Conservation (phyloP, 2,888 invertebrate species). For the Xanthorhoe spadicearia region DNA sequence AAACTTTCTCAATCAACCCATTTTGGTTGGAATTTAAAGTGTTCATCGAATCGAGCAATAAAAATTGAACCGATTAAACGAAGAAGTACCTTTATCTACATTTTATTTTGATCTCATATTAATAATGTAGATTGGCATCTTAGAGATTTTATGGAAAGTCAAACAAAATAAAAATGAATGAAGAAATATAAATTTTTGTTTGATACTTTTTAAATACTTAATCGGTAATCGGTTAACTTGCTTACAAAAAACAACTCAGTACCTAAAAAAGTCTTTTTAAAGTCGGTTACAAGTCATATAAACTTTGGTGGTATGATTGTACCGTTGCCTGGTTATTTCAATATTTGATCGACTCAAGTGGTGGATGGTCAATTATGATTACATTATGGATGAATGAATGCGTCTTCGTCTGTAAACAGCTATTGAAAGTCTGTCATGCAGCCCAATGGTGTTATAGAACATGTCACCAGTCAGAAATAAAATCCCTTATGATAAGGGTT, state of each 20-base stretch:
- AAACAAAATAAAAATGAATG: not conserved
- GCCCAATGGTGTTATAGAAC: not conserved
- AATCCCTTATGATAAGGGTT: not conserved
- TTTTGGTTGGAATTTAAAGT: constrained; percentile 37
- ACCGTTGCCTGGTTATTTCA: constrained; percentile 46
- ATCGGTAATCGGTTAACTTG: too few relatives aligned
- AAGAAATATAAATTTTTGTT: not conserved
- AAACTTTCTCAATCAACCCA: constrained; percentile 31
- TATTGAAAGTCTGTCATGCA: constrained; percentile 47
- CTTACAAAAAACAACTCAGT: too few relatives aligned
- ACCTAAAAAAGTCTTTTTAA: too few relatives aligned
- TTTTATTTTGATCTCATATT: not conserved
- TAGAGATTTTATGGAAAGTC: not conserved
- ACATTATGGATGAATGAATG: constrained; percentile 41
- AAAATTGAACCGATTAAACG: constrained; percentile 22
- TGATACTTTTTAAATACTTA: too few relatives aligned
- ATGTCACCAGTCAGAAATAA: constrained; percentile 10
- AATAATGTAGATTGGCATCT: not conserved
- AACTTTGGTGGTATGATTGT: constrained; percentile 22
- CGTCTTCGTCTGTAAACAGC: constrained; percentile 59
- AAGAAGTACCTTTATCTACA: not conserved
- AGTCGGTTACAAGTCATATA: too few relatives aligned
- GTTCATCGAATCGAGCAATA: constrained; percentile 34
- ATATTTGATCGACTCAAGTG: constrained; percentile 52
- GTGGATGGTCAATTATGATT: constrained; percentile 43